Evolutionary conservation across 2,797 vertebrate species (phyloP), one percentile per base, ranked within the genome.

Genomic region (Etheostoma perlongum): DNA sequence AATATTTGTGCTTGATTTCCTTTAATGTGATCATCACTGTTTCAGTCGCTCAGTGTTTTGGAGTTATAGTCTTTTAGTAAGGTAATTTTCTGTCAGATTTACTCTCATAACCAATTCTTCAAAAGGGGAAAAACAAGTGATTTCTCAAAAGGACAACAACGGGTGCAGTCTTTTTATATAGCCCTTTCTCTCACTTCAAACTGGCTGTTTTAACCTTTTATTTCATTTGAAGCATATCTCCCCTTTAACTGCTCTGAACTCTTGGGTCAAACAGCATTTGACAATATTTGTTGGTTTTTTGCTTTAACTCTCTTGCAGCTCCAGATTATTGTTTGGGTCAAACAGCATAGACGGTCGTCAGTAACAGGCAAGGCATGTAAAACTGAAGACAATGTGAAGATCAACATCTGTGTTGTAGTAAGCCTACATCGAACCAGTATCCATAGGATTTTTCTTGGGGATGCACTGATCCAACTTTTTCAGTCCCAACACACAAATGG

Each of bases 21-120:
- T 89, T 86, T 89, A 86, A 91, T 86, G 75, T 84, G 86, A 90
- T 88, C 82, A 85, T 88, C 80, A 66, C 76, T 68, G 81, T 85
- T 88, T 81, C 83, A 67, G 77, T 75, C 25, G 15, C 87, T 85
- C 76, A 64, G 51, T 18, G 57, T 82, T 79, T 87, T 71, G 49
- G 79, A 85, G 74, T 85, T 83, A 82, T 71, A 83, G 89, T 90
- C 81, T 90, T 85, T 90, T 79, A 82, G 81, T 87, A 76, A 78
- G 85, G 79, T 88, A 78, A 84, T 92, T 85, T 89, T 89, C 77
- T 89, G 90, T 85, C 83, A 85, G 79, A 86, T 90, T 91, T 84
- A 84, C 73, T 88, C 53, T 86, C 81, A 76, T 54, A 83, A 78
- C 64, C 42, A 23, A 10, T 63, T 85, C 88, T 89, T 91, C 81